phyloP scores from a whole-genome alignment of 1,140 invertebrate genomes.

The Nebria ingens region DNA sequence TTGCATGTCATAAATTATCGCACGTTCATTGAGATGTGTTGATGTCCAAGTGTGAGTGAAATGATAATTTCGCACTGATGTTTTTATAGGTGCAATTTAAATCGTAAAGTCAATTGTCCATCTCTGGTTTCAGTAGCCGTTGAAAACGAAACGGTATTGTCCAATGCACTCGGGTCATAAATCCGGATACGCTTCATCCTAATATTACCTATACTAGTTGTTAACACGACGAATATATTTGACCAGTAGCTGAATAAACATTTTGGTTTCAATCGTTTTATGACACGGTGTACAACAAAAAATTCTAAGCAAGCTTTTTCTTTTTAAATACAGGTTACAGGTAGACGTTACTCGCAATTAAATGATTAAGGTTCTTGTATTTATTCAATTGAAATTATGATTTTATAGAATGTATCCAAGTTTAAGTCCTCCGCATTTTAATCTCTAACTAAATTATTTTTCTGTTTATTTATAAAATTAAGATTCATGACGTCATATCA shows the following conservation, averaged over 20 bases:
- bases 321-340: no score
- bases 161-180: background rate
- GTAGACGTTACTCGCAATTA: no score
- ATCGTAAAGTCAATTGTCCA: background rate
- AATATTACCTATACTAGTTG: background rate
- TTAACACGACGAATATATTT: background rate
- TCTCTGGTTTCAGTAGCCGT: background rate
- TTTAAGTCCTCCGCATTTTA: no score
- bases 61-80: constrained; percentile 3
- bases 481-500: no score
- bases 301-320: no score
- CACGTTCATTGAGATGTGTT: background rate
- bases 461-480: no score
- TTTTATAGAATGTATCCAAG: no score
- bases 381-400: no score
- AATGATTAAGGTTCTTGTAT: no score
- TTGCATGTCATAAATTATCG: background rate
- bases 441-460: no score
- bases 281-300: no score
- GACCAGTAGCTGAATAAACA: background rate
- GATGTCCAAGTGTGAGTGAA: background rate
- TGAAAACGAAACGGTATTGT: background rate
- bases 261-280: background rate
- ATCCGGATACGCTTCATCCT: background rate
- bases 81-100: constrained; percentile 2